Evolutionary conservation across 2,113 vertebrate species (phyloP).

Genomic region (Platichthys stellatus): DNA sequence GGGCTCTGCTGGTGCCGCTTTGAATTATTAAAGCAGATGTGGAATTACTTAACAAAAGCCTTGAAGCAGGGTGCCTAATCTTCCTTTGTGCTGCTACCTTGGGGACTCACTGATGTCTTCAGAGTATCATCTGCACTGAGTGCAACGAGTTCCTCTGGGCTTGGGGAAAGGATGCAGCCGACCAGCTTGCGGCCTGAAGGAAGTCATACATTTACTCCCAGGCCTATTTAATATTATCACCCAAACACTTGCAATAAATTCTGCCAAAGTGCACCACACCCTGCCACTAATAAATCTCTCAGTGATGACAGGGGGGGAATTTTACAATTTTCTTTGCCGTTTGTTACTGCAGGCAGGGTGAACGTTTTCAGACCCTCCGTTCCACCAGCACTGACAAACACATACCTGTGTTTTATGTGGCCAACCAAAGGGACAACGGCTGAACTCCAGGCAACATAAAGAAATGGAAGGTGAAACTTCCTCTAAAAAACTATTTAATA

Average conservation of each 20-base stretch:
- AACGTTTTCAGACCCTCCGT: constrained; percentile 14
- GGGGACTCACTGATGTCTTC: constrained; percentile 64
- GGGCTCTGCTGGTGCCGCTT: constrained; percentile 45
- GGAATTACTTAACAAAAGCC: constrained; percentile 77
- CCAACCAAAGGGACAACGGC: constrained; percentile 10
- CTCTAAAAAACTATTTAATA: constrained; percentile 4
- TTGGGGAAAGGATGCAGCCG: constrained; percentile 45
- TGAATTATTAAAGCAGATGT: constrained; percentile 79
- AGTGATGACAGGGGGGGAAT: constrained; percentile 25
- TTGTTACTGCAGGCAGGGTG: constrained; percentile 10
- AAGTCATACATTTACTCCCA: constrained; percentile 59
- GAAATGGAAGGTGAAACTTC: background rate
- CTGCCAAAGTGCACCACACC: constrained; percentile 38
- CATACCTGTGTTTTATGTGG: constrained; percentile 10
- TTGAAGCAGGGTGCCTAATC: constrained; percentile 73
- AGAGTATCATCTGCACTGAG: constrained; percentile 57
- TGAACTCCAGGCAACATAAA: background rate
- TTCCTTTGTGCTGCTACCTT: constrained; percentile 71
- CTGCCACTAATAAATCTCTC: constrained; percentile 34
- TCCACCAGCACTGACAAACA: background rate
- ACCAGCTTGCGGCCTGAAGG: constrained; percentile 47
- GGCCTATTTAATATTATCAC: constrained; percentile 46
- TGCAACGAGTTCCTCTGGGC: constrained; percentile 51
- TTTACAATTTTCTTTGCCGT: constrained; percentile 18
- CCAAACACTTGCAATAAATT: constrained; percentile 35